Evolutionary conservation across 2,113 vertebrate genomes (phyloP).

Genomic region (Acrocephalus arundinaceus): DNA sequence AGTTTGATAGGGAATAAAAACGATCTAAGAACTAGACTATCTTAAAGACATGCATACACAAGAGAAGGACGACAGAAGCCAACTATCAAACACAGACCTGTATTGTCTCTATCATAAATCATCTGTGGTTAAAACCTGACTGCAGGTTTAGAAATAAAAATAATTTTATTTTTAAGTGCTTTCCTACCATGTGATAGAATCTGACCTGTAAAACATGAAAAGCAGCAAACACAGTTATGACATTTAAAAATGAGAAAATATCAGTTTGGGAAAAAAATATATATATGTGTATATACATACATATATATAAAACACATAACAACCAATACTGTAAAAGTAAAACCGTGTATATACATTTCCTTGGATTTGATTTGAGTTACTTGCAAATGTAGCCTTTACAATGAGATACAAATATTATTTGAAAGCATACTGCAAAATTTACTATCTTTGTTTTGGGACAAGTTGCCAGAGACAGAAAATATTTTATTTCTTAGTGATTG

Average conservation of each 20-base stretch:
- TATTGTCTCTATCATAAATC: not conserved
- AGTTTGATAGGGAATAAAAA: not conserved
- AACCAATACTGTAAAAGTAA: not conserved
- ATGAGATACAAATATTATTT: not conserved
- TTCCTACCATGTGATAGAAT: not conserved
- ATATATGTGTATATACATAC: accelerated
- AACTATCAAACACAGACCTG: not conserved
- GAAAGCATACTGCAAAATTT: not conserved
- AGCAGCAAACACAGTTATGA: not conserved
- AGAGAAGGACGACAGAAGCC: not conserved
- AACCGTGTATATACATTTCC: not conserved
- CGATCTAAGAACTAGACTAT: not conserved
- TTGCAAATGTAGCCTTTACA: not conserved
- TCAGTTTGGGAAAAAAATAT: not conserved
- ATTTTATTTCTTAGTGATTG: not conserved
- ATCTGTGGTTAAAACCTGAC: not conserved
- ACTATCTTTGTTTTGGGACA: not conserved
- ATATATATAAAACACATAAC: not conserved
- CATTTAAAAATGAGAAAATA: not conserved
- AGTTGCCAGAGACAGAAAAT: not conserved
- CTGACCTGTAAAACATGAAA: not conserved
- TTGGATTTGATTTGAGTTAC: not conserved
- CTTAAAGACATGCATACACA: not conserved
- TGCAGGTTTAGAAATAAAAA: not conserved
- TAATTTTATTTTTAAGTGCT: not conserved